Evolutionary conservation across 2,797 vertebrate species (phyloP).

Genomic region (Danio kyathit): DNA sequence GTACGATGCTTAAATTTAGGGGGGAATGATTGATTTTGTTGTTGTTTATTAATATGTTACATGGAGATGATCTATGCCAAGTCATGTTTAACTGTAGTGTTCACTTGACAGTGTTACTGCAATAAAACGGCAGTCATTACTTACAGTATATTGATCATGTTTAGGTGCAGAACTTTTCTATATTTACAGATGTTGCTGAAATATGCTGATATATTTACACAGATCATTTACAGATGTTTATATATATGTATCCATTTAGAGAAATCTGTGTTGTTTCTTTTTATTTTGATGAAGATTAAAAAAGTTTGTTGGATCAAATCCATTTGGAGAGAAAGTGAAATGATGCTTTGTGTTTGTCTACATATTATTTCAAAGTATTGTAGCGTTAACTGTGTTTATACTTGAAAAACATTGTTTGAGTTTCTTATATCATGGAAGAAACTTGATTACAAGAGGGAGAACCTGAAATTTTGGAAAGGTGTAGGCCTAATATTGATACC

Average conservation of each 20-base stretch:
- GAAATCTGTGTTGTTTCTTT: not conserved
- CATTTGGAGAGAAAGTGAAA: slow-evolving; percentile 2
- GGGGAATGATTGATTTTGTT: not conserved
- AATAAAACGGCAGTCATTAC: not conserved
- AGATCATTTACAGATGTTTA: not conserved
- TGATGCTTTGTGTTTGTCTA: not conserved
- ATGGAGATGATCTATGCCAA: slow-evolving; percentile 2
- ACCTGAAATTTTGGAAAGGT: not conserved
- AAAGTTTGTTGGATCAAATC: slow-evolving; percentile 12
- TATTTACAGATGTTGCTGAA: slow-evolving; percentile 7
- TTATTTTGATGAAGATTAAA: not conserved
- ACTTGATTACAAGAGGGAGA: slow-evolving; percentile 13
- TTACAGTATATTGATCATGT: slow-evolving; percentile 2
- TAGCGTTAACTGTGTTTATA: slow-evolving; percentile 23
- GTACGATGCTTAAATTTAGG: slow-evolving; percentile 10
- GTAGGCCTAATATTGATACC: not conserved
- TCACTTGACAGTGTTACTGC: slow-evolving; percentile 28
- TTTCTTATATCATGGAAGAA: slow-evolving; percentile 19
- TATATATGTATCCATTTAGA: not conserved
- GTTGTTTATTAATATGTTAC: not conserved
- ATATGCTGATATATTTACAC: slow-evolving; percentile 26
- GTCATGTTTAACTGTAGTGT: not conserved
- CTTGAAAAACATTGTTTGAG: not conserved
- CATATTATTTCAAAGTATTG: slow-evolving; percentile 11
- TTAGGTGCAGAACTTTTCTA: slow-evolving; percentile 21